Conservation (phyloP, 2,113 vertebrate genomes). For the Dermatemys mawii region DNA sequence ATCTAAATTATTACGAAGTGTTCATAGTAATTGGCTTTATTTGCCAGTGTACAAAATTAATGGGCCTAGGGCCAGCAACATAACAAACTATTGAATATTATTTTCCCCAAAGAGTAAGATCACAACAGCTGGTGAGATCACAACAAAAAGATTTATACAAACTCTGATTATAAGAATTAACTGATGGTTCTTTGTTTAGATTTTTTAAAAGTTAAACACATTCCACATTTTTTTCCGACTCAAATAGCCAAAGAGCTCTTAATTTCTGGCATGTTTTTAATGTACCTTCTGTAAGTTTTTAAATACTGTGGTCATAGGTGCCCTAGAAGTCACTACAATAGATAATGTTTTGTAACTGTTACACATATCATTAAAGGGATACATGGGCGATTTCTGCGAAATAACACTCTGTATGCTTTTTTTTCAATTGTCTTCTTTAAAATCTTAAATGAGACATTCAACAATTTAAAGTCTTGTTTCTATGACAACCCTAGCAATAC, state of each 20-base stretch:
- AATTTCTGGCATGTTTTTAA: neutral
- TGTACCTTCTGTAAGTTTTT: neutral
- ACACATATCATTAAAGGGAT: neutral
- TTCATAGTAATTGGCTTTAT: neutral
- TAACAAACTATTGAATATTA: constrained; percentile 11
- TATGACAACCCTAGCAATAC: neutral
- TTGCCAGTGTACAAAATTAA: constrained; percentile 8
- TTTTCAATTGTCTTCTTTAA: neutral
- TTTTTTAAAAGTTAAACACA: neutral
- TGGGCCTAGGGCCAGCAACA: neutral
- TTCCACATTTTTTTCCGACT: neutral
- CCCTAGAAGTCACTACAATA: neutral
- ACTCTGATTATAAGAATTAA: neutral
- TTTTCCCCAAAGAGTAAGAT: neutral
- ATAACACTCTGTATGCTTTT: neutral
- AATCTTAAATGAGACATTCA: neutral
- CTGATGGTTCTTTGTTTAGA: neutral
- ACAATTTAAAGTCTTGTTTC: neutral
- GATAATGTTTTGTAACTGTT: neutral
- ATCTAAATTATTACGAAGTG: constrained; percentile 41
- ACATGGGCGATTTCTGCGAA: neutral
- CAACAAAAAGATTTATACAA: neutral
- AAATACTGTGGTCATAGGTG: neutral
- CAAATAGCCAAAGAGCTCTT: neutral
- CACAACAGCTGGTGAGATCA: neutral